Percentiles rank a stretch among this genome's conserved stretches.
Conservation (phyloP, 2,113 vertebrate genomes). For the Neopipo cinnamomea region DNA sequence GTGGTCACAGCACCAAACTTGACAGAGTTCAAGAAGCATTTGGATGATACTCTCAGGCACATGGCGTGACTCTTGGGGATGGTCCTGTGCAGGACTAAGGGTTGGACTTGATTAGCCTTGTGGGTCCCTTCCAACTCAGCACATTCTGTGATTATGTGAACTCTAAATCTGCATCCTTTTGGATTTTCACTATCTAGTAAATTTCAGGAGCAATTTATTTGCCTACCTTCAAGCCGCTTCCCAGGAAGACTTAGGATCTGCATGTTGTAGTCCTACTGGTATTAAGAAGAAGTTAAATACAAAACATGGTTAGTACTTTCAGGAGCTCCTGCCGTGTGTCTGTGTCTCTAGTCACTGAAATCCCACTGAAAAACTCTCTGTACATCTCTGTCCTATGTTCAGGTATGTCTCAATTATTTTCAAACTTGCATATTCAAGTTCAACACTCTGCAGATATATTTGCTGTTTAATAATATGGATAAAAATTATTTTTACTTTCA, state of each 20-base stretch:
- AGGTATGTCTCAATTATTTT: background rate
- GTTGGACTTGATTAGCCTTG: no score
- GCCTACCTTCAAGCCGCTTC: background rate
- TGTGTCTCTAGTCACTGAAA: background rate
- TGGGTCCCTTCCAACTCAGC: background rate
- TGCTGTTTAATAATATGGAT: background rate
- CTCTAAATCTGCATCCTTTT: background rate
- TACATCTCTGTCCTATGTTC: background rate
- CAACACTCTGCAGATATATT: background rate
- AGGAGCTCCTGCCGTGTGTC: background rate
- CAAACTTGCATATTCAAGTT: background rate
- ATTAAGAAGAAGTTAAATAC: background rate
- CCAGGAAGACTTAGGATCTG: background rate
- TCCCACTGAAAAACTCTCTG: background rate
- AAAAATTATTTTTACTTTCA: constrained; percentile 16
- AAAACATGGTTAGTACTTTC: background rate
- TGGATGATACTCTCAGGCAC: background rate
- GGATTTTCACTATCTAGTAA: background rate
- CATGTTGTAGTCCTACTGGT: background rate
- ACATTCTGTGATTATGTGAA: background rate
- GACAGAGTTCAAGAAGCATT: background rate
- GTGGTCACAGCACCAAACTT: background rate
- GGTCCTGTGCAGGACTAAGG: background rate
- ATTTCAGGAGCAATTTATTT: background rate
- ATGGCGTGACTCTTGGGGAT: background rate